Conservation (phyloP, 2,888 invertebrate species). For the Aradus depressus region DNA sequence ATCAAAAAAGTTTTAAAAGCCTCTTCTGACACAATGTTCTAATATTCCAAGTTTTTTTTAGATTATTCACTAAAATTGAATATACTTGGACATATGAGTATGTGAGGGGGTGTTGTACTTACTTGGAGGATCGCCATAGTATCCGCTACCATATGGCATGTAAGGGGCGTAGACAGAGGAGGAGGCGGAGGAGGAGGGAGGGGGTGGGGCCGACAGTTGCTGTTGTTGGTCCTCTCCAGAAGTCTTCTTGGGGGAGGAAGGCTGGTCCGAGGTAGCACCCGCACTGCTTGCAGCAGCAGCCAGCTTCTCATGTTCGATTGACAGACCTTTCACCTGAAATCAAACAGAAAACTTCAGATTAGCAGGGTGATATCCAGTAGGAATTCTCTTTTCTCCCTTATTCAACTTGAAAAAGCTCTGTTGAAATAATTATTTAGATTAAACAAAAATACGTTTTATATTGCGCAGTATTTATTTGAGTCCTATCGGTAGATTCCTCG, state of each 20-base stretch:
- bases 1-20: no score
- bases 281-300: conserved; percentile 39
- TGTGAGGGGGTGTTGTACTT: background rate
- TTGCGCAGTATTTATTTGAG: no score
- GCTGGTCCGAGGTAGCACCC: conserved; percentile 14
- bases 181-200: conserved; percentile 12
- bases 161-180: conserved; percentile 16
- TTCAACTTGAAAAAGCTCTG: no score
- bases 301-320: conserved; percentile 60
- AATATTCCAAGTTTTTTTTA: background rate
- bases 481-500: no score
- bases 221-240: background rate
- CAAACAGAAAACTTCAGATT: background rate
- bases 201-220: background rate
- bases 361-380: no score
- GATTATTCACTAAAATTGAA: background rate
- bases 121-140: conserved; percentile 16
- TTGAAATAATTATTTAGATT: no score
- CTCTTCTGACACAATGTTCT: background rate
- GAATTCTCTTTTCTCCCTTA: no score
- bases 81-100: background rate
- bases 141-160: conserved; percentile 13
- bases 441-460: no score
- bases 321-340: conserved; percentile 59
- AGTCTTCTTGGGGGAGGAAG: conserved; percentile 17